A percentile compares a stretch with the other conserved stretches of the same genome.
Conservation (phyloP, 2,888 invertebrate species). For the Apotomis betuletana region DNA sequence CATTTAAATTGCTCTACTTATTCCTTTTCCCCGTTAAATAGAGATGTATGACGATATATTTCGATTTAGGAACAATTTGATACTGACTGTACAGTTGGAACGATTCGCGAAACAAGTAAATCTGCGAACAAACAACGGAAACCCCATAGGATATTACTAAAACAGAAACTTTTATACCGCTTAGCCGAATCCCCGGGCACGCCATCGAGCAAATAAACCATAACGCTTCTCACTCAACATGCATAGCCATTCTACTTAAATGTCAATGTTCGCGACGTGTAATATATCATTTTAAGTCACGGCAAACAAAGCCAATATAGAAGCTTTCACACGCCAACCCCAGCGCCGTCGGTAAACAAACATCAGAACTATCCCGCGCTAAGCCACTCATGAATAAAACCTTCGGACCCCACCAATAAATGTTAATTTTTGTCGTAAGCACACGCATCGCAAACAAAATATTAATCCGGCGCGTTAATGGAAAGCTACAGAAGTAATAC, state of each 20-base stretch:
- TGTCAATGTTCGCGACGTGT: constrained; percentile 77
- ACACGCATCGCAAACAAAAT: constrained; percentile 81
- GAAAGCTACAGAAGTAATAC: constrained; percentile 77
- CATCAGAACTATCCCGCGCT: constrained; percentile 78
- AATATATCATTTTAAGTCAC: constrained; percentile 82
- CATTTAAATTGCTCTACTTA: too few relatives aligned
- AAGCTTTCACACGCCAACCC: constrained; percentile 81
- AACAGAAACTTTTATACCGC: constrained; percentile 47
- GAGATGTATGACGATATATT: neutral
- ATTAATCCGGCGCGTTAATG: constrained; percentile 82
- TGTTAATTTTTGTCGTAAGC: constrained; percentile 81
- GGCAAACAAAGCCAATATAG: constrained; percentile 78
- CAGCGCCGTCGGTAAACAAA: constrained; percentile 77
- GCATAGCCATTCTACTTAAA: constrained; percentile 71
- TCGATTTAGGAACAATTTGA: neutral
- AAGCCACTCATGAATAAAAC: constrained; percentile 82
- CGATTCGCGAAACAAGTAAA: constrained; percentile 22
- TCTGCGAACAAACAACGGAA: constrained; percentile 29
- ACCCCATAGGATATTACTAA: constrained; percentile 33
- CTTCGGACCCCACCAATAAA: constrained; percentile 81
- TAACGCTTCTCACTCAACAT: constrained; percentile 65
- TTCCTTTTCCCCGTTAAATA: too few relatives aligned
- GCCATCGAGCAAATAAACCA: constrained; percentile 65
- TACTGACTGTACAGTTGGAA: neutral
- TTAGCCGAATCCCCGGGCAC: constrained; percentile 50